Evolutionary conservation across 1,140 invertebrate species (phyloP), one percentile per base, ranked within the genome.

Genomic region (Euura lappo): DNA sequence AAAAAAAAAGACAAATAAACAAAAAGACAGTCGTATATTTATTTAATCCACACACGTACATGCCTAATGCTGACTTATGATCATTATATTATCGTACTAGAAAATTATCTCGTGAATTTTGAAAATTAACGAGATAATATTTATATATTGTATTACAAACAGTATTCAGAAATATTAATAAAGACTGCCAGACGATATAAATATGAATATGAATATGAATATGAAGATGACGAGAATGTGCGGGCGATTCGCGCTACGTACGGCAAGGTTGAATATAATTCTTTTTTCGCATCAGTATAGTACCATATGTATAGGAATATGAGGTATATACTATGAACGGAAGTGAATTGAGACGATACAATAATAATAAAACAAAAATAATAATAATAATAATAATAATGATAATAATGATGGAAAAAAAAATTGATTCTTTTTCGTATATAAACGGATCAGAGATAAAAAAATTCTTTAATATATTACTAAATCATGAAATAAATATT

Each of bases 81-180:
- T 60, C 51, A 60, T 60, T 60, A 60, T 60, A 60, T 60, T 60
- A 60, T 60, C 51, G 51, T 60, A 60, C 51, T 60, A 60, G 51
- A 60, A 28, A 28, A 5, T 60, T 60, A 60, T 60, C 13, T 60
- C 51, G 13, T 5, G 4, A n/a, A 60, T 60, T 28, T 60, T 11
- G 13, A 60, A 60, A 60, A 60, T 60, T n/a, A 8, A 60, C 51
- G 51, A 60, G 51, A n/a, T 60, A 60, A 60, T 60, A 60, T 11
- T 11, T 11, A 60, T 60, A 60, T 60, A 83, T 83, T 77, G 80
- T 86, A 84, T 86, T 86, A 86, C 84, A 77, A 87, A 81, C 85
- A 87, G 86, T 87, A 87, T 87, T 87, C 82, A 82, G 78, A 83
- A 81, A 80, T 74, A 75, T 81, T 81, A 85, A 83, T 74, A 82